Percentiles rank a stretch among this genome's conserved stretches.
Conservation (phyloP, 1,140 invertebrate genomes). For the Chironomus tepperi region DNA sequence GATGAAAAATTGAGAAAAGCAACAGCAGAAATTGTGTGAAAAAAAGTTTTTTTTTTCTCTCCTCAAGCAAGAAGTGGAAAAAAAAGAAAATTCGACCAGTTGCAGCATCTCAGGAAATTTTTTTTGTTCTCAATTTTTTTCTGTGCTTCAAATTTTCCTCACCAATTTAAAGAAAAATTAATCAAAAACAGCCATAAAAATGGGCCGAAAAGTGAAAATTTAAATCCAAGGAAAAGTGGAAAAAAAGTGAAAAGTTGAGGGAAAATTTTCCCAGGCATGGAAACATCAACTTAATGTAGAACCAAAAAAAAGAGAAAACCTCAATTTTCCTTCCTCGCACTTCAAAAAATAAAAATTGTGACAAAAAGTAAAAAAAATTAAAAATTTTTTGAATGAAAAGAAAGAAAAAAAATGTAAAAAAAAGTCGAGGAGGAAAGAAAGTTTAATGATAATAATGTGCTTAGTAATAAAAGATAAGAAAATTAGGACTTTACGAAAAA, state of each 20-base stretch:
- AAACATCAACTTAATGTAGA: background rate
- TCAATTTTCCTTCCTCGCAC: no score
- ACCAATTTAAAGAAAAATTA: background rate
- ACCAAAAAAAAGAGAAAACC: no score
- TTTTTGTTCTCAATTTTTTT: background rate
- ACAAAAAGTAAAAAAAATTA: no score
- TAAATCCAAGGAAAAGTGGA: background rate
- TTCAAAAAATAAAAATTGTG: no score
- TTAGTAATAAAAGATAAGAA: background rate
- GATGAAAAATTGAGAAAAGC: background rate
- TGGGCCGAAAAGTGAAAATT: background rate
- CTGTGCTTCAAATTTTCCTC: background rate
- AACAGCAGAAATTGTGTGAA: constrained; percentile 1
- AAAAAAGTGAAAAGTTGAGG: background rate
- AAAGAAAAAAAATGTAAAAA: background rate
- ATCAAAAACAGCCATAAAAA: background rate
- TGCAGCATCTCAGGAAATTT: constrained; percentile 6
- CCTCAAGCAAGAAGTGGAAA: background rate
- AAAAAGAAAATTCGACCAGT: constrained; percentile 8
- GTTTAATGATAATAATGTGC: constrained; percentile 12
- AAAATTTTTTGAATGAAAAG: background rate
- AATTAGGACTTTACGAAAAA: constrained; percentile 20
- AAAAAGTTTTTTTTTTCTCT: background rate
- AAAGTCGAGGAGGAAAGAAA: background rate
- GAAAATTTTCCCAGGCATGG: constrained; percentile 9